Base-by-base conservation (phyloP, 2,797 vertebrate species). In the Poecilia velifera region DNA sequence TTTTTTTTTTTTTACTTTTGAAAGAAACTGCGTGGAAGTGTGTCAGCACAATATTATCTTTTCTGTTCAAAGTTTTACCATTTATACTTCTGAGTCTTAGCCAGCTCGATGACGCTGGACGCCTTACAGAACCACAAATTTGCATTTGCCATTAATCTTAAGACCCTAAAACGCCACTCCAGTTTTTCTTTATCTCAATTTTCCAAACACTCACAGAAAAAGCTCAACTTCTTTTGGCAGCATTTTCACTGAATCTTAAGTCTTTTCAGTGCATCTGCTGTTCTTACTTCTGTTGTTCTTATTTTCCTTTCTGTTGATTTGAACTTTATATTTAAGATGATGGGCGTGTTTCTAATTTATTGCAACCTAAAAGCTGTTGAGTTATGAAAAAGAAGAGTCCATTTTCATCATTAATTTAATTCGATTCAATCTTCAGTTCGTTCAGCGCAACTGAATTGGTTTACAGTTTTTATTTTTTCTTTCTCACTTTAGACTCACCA, bases 241-340 rank as follows among this genome's bases (percentile, higher is more conserved):
- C 84, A 46, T 90, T 91, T 90, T 92, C 91, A 87, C 81, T 89
- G 93, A 92, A 91, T 91, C 91, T 91, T 89, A 84, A 91, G 84
- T 93, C 82, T 81, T 88, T 92, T 89, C 77, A 82, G 80, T 87
- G 94, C 95, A 94, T 96, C 94, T 96, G 94, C 83, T 87, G 82
- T 86, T 84, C 77, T 28, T 87, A 84, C 89, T 84, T 84, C 88
- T 71, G 39, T n/a, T 71, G 25, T 62, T 80, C 83, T 74, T 83
- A 41, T 68, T n/a, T 47, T 34, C 53, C n/a, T 57, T n/a, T n/a
- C 5, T 36, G 7, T 36, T 36, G 31, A 64, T 20, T 34, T 36
- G 34, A 64, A 36, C 34, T 20, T 64, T 3, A 7, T 64, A 36
- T 64, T 64, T 64, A 20, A 34, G 31, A 34, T 6, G 57, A 59